Evolutionary conservation across 2,113 vertebrate genomes (phyloP), one percentile per base, ranked within the genome.

Genomic region (Gymnarchus niloticus): DNA sequence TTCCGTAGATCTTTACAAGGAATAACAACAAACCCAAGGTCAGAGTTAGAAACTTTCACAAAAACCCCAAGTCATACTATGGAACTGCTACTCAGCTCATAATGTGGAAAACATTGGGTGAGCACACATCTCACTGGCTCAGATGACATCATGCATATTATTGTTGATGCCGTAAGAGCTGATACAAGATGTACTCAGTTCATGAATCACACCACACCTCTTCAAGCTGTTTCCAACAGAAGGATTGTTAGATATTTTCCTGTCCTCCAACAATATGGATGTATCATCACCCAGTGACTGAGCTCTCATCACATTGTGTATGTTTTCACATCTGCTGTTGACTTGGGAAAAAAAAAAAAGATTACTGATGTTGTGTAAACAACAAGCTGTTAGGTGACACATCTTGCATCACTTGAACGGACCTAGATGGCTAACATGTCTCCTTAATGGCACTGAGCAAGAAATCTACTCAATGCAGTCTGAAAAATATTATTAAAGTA

Each of bases 181-280:
- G 51, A 76, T 21, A 52, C 73, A 57, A 44, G 82, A 83, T 9
- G 14, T 57, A 57, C n/a, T 83, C 52, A 85, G 52, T 28, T 54
- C 37, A 57, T 80, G 51, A 85, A 73, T 85, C 84, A 80, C 84
- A 28, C 52, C 84, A 80, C 84, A 28, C 52, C 33, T 85, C 73
- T 56, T 57, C 49, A 57, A 28, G 84, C 33, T 33, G 51, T 49
- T 65, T 61, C 12, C 83, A 65, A 28, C 59, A 56, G 57, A 87
- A 90, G 83, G 85, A 89, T 86, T 57, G 48, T 48, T 56, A 76
- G 28, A 81, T 86, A 85, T 54, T 17, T 37, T 73, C 84, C 57
- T n/a, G n/a, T n/a, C 86, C 56, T 49, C 80, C 73, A 88, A 90
- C 51, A 83, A 83, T 93, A 90, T 86, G 87, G 44, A 14, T 28